These are phyloP conservation scores for Chirona hameri DNA, from an alignment of 2,888 invertebrate species.

Conservation along the genomic window DNA sequence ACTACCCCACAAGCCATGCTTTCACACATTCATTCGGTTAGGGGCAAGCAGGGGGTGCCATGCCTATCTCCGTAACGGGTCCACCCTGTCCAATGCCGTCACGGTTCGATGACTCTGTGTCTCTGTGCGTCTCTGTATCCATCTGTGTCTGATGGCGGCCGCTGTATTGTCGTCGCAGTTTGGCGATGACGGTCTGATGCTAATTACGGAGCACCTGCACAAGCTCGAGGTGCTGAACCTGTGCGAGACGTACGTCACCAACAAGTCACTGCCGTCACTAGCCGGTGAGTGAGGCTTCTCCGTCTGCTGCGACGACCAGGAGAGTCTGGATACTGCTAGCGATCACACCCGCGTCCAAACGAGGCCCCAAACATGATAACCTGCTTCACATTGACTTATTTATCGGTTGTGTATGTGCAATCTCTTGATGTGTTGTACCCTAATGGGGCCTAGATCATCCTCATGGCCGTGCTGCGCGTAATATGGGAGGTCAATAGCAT, in stretches of 20 bases:
- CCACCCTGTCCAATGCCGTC: too few species aligned
- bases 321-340: background rate
- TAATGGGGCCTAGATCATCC: background rate
- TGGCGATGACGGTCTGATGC: slow-evolving; percentile 69
- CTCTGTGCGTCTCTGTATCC: too few species aligned
- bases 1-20: too few species aligned
- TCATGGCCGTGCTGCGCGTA: too few species aligned
- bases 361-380: too few species aligned
- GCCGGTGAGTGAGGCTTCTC: slow-evolving; percentile 56
- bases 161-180: slow-evolving; percentile 54
- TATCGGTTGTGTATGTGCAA: background rate
- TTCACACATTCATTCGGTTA: too few species aligned
- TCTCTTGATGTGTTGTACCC: background rate
- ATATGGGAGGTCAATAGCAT: background rate
- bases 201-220: slow-evolving; percentile 73
- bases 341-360: background rate
- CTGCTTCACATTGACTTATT: background rate
- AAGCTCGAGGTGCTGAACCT: slow-evolving; percentile 73
- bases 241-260: slow-evolving; percentile 77
- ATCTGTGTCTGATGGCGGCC: too few species aligned
- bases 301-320: background rate
- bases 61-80: too few species aligned
- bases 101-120: too few species aligned
- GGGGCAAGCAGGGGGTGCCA: too few species aligned
- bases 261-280: slow-evolving; percentile 69